Evolutionary conservation across 2,888 invertebrate genomes (phyloP), one percentile per base, ranked within the genome.

Genomic region (Pristionchus exspectatus): DNA sequence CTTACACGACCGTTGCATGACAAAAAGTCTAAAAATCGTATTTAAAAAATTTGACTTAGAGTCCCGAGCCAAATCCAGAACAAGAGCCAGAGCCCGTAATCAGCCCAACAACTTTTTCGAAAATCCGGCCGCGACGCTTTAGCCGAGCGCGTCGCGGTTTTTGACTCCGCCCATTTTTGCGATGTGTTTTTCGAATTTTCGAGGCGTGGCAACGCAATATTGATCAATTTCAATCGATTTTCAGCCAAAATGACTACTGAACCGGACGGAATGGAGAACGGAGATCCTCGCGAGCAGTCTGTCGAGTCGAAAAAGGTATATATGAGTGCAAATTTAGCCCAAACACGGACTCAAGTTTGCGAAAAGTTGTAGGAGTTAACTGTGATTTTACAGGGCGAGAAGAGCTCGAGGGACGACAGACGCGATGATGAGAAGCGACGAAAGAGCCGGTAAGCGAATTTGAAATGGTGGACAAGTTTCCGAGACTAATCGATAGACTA

Each of bases 341-440:
- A 30, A 56, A 27, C 2, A 44, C 16, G 24, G n/a, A 0, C 44
- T 9, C 44, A 30, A 69, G 69, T 12, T 30, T 5, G 30, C 30
- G 14, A 16, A 14, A 74, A 38, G 21, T 18, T 38, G 74, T 38
- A 14, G 2, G 24, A 38, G 30, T 21, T 74, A 24, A 38, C 30
- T 21, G 18, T 74, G 56, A 30, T 33, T 56, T 21, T 83, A 3
- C 54, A 54, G 50, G 86, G 21, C 59, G 86, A 72, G 54, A 44
- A 50, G 74, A 24, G 27, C 38, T 33, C 54, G 74, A 54, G 44
- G 33, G 74, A 72, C 54, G 56, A 74, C 33, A 88, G 38, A 44
- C 33, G 63, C 12, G 87, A 74, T 33, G 87, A 88, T 30, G 74
- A 74, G 63, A 74, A 88, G 54, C 87, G 87, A 24, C 54, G 74